Percentiles rank a stretch among this genome's conserved stretches.
phyloP scores from a whole-genome alignment of 2,797 vertebrate genomes.

The Pseudochirops corinnae region DNA sequence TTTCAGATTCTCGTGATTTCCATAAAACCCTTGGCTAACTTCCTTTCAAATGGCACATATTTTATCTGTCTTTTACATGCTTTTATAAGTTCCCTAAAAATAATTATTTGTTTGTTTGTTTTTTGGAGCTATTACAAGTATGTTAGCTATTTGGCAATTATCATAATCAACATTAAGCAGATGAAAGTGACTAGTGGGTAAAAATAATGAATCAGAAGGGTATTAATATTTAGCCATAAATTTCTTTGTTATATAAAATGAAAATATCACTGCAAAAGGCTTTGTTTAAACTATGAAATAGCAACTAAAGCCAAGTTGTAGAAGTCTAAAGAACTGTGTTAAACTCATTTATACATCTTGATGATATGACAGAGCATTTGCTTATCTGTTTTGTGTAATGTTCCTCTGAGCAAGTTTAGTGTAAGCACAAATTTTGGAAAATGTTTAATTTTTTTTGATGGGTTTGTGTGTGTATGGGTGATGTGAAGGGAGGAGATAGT shows the following conservation, averaged over 20 bases:
- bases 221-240: constrained; percentile 66
- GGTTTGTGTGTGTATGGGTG: not conserved
- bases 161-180: constrained; percentile 62
- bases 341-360: constrained; percentile 59
- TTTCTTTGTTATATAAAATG: constrained; percentile 70
- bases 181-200: constrained; percentile 61
- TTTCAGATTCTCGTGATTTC: constrained; percentile 76
- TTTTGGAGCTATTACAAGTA: constrained; percentile 69
- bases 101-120: constrained; percentile 54
- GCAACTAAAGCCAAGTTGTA: constrained; percentile 68
- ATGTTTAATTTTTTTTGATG: not conserved
- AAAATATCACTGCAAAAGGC: constrained; percentile 55
- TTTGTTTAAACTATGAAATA: constrained; percentile 71
- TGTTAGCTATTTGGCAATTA: constrained; percentile 60
- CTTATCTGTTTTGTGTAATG: not conserved
- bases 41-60: constrained; percentile 72
- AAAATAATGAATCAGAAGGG: constrained; percentile 63
- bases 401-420: not conserved
- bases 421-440: not conserved
- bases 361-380: constrained; percentile 52
- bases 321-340: constrained; percentile 57
- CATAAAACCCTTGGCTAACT: constrained; percentile 73
- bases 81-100: constrained; percentile 76
- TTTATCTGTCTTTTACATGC: constrained; percentile 65
- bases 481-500: not conserved